Percentiles rank a stretch among this genome's conserved stretches.
Evolutionary conservation across 1,140 invertebrate genomes (phyloP).

Genomic region (Camponotus floridanus): DNA sequence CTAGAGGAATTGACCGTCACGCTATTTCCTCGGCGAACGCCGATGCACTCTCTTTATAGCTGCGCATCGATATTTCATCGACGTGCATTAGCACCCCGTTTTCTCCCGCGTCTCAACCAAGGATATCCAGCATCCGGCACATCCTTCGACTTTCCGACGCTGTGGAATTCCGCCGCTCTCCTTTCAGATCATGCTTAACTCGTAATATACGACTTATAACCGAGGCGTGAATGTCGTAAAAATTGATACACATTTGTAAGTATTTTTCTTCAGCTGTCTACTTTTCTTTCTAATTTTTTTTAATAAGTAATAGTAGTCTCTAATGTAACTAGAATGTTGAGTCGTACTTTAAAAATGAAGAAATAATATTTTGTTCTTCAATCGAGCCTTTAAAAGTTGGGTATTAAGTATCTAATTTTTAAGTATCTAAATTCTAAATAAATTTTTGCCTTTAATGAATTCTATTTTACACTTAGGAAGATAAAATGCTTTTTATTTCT

Average conservation of each 20-base stretch:
- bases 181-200: constrained; percentile 13
- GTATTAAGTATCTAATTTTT: background rate
- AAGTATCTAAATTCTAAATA: background rate
- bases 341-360: background rate
- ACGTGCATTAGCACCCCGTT: constrained; percentile 59
- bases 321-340: background rate
- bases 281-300: background rate
- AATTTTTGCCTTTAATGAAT: background rate
- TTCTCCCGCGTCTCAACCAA: constrained; percentile 28
- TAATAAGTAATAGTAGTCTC: background rate
- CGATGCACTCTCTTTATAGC: constrained; percentile 65
- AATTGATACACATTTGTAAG: constrained; percentile 11
- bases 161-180: background rate
- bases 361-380: background rate
- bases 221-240: background rate
- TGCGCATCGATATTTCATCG: constrained; percentile 66
- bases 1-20: constrained; percentile 33
- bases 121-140: background rate
- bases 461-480: background rate
- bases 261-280: background rate
- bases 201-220: constrained; percentile 16
- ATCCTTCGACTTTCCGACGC: constrained; percentile 46
- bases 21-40: constrained; percentile 48
- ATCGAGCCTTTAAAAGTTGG: background rate
- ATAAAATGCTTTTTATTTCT: background rate